phyloP scores from a whole-genome alignment of 2,113 vertebrate species.

The Gasterosteus nipponicus region DNA sequence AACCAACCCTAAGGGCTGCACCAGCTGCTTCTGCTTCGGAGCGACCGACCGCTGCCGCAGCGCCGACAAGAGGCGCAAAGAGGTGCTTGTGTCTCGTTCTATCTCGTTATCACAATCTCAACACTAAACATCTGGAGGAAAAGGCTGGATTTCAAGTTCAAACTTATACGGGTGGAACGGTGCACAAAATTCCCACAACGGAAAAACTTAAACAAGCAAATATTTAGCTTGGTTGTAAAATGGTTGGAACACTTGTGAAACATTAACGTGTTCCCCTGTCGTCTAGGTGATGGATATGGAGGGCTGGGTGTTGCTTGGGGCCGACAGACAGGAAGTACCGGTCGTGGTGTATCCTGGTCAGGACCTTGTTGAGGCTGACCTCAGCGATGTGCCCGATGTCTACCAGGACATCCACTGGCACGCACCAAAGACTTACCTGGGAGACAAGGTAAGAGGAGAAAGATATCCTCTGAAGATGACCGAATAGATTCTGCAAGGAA shows the following conservation, averaged over 20 bases:
- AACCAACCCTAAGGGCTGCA: conserved; percentile 95
- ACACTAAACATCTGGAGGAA: background rate
- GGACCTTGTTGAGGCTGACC: conserved; percentile 85
- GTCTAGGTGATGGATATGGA: conserved; percentile 88
- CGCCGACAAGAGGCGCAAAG: conserved; percentile 80
- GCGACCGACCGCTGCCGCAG: conserved; percentile 92
- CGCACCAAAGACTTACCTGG: conserved; percentile 88
- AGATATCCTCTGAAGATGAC: background rate
- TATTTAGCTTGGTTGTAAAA: no score
- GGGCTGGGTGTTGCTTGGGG: conserved; percentile 88
- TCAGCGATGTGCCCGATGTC: conserved; percentile 84
- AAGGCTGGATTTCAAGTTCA: no score
- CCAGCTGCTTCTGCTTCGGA: conserved; percentile 97
- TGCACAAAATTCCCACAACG: background rate
- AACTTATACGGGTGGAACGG: background rate
- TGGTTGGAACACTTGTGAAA: no score
- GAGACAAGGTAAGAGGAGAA: conserved; percentile 85
- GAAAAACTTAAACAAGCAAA: no score
- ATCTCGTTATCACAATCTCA: background rate
- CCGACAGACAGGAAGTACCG: conserved; percentile 87
- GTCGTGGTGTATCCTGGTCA: conserved; percentile 70
- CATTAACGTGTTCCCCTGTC: background rate
- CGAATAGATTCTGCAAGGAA: background rate
- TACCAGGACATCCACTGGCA: conserved; percentile 95
- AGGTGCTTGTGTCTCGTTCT: conserved; percentile 76